Evolutionary conservation across 2,888 invertebrate species (phyloP), one percentile per base, ranked within the genome.

Genomic region (Ectobius pallidus): DNA sequence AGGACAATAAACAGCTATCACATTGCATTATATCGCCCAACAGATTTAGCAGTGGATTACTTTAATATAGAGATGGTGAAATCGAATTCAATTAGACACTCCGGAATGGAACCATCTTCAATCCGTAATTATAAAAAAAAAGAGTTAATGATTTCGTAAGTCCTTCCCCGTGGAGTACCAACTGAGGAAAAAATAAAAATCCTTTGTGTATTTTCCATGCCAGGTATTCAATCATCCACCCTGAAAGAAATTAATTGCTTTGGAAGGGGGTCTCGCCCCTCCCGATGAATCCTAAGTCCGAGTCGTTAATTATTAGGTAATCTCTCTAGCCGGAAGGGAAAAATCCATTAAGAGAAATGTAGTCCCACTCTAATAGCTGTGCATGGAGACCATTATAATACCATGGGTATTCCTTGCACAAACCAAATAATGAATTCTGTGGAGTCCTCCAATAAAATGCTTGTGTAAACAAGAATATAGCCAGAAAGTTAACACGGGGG

Each of bases 391-490:
- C 58, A 58, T 55, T 22, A 55, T 58, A 25, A 58, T 58, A 58
- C 58, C 1, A 9, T 16, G 61, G 7, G 44, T 34, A 58, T 61
- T 70, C 27, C 55, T 70, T 70, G 22, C 30, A 30, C 70, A 70
- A 70, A 70, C 70, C 61, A 70, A 70, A 70, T 70, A 70, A 70
- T 61, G 70, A 70, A 70, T 70, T 70, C 70, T 34, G 58, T 46
- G 70, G 34, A 58, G 58, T 22, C 70, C 70, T 70, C 70, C 58
- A 61, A 70, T 70, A 61, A 70, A 70, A 70, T 61, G 42, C 68
- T 27, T 39, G 70, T 18, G 70, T 55, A 70, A 70, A 70, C 70
- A 70, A 58, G 30, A 20, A 22, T 44, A 65, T 22, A 58, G 65
- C 27, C 30, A 65, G 46, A 46, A 65, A 65, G 65, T 65, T 65